A percentile compares a stretch with the other conserved stretches of the same genome.
These are phyloP conservation scores for Callionymus lyra DNA, from an alignment of 2,113 vertebrate species.

Conservation along the genomic window DNA sequence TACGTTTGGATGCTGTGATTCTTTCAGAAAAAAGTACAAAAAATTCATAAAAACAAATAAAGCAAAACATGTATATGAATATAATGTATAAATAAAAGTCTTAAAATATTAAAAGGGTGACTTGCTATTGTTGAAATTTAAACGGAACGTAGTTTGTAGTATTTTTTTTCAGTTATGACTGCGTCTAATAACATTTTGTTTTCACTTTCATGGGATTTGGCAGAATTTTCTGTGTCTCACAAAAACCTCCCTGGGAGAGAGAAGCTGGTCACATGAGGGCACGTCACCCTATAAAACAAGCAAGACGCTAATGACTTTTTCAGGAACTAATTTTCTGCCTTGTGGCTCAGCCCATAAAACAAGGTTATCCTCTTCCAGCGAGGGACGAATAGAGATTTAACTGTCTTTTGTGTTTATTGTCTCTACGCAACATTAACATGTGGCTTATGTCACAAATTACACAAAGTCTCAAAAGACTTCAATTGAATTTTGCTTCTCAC, in stretches of 20 bases:
- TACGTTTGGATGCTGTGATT: too few species aligned
- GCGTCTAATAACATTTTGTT: too few species aligned
- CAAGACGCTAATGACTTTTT: conserved; percentile 70
- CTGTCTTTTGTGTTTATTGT: conserved; percentile 67
- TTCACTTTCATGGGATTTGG: too few species aligned
- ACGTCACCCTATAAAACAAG: conserved; percentile 58
- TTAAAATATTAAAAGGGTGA: too few species aligned
- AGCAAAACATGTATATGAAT: too few species aligned
- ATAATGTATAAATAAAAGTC: too few species aligned
- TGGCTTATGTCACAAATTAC: conserved; percentile 40
- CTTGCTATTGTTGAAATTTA: too few species aligned
- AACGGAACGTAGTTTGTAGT: too few species aligned
- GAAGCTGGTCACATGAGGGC: conserved; percentile 55
- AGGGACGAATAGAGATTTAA: conserved; percentile 71
- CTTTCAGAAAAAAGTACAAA: too few species aligned
- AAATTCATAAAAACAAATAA: too few species aligned
- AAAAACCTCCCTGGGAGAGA: conserved; percentile 34
- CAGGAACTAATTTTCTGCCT: conserved; percentile 67
- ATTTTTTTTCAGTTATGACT: too few species aligned
- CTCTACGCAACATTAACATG: conserved; percentile 44
- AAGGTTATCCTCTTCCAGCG: conserved; percentile 55
- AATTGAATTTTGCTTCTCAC: not conserved
- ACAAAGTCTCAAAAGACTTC: not conserved
- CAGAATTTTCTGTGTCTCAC: conserved; percentile 32
- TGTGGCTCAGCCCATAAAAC: conserved; percentile 60